These are phyloP conservation scores for Tiliacea citrago DNA, from an alignment of 2,888 invertebrate genomes.

Conservation along the genomic window DNA sequence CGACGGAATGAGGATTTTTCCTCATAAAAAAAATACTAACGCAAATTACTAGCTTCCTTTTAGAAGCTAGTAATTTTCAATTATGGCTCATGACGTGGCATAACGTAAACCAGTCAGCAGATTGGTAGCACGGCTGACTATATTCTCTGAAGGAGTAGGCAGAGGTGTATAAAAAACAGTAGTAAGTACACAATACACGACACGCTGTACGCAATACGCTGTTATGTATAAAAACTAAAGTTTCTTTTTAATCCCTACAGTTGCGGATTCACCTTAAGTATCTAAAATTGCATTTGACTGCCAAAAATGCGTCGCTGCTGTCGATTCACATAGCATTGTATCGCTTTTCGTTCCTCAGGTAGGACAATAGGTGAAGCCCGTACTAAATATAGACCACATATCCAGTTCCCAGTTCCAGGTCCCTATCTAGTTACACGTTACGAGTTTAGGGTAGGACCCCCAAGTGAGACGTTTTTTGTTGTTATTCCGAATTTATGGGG, in stretches of 20 bases:
- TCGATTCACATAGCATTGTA: not conserved
- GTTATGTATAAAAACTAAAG: too few relatives aligned
- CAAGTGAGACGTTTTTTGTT: constrained; percentile 14
- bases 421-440: constrained; percentile 38
- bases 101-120: not conserved
- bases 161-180: too few relatives aligned
- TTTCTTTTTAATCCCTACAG: too few relatives aligned
- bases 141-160: too few relatives aligned
- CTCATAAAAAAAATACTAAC: too few relatives aligned
- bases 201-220: too few relatives aligned
- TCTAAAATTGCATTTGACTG: not conserved
- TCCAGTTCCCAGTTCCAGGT: too few relatives aligned
- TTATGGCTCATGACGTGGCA: not conserved
- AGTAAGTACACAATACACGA: too few relatives aligned
- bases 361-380: not conserved
- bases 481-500: constrained; percentile 11
- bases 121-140: not conserved
- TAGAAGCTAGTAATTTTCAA: too few relatives aligned
- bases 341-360: not conserved
- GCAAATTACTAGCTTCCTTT: too few relatives aligned
- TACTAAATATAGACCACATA: constrained; percentile 52
- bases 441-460: constrained; percentile 41
- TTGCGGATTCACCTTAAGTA: too few relatives aligned
- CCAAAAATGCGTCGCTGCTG: not conserved
- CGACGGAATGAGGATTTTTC: not conserved